phyloP scores from a whole-genome alignment of 2,797 vertebrate species.

The Lacerta viridis region DNA sequence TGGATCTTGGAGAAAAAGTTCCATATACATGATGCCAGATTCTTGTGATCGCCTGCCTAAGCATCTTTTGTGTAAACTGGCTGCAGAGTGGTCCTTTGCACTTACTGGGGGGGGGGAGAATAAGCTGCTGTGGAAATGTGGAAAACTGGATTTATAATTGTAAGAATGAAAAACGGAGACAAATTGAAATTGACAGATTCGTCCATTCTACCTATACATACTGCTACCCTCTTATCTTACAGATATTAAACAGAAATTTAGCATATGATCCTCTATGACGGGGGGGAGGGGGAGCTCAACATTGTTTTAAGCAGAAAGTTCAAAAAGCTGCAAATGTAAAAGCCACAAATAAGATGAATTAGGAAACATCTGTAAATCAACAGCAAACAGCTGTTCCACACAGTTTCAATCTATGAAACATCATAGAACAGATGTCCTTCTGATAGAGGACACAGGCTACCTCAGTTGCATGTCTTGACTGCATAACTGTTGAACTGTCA shows the following conservation, averaged over 20 bases:
- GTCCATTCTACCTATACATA: neutral
- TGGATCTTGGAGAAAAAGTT: neutral
- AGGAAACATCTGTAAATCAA: slow-evolving; percentile 20
- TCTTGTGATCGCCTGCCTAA: neutral
- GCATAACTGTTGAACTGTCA: neutral
- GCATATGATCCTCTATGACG: neutral
- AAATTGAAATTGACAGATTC: too few relatives aligned
- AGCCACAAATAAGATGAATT: neutral
- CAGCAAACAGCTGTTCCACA: neutral
- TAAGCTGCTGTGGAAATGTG: too few relatives aligned
- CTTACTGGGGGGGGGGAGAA: too few relatives aligned
- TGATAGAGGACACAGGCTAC: slow-evolving; percentile 1
- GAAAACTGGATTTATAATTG: too few relatives aligned
- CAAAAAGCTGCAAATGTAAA: slow-evolving; percentile 10
- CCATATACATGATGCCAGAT: neutral
- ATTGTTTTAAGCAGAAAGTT: neutral
- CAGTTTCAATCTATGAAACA: rapidly evolving
- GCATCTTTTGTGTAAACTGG: neutral
- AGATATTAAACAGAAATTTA: rapidly evolving
- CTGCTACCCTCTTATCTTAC: neutral
- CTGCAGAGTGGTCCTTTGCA: too few relatives aligned
- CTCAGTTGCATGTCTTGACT: neutral
- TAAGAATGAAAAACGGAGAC: too few relatives aligned
- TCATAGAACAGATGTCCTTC: neutral
- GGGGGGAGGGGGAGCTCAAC: neutral